Evolutionary conservation across 2,113 vertebrate species (phyloP), one percentile per base, ranked within the genome.

Genomic region (Peromyscus leucopus): DNA sequence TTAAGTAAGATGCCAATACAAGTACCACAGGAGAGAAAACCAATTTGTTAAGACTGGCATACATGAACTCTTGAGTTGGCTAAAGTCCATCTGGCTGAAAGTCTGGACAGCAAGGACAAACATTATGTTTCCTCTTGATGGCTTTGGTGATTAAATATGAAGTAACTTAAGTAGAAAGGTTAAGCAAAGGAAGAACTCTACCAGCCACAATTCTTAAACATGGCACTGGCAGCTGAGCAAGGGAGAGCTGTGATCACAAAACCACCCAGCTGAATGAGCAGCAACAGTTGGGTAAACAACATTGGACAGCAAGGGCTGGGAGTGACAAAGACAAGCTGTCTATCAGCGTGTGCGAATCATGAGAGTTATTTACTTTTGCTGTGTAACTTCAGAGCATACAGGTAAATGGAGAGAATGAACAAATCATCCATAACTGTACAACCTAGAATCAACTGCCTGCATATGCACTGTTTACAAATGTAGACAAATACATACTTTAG

Each of bases 401-500:
- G 5, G 55, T 48, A 94, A 90, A 72, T 78, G 39, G 75, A 93
- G 7, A 78, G 8, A 9, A 74, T 65, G 82, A 94, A 95, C 95
- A 95, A 96, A 96, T 46, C 15, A 71, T 9, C 15, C 13, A 67
- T 67, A 89, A 92, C 59, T 97, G 26, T 61, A 69, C 6, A 83
- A 94, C 46, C 78, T 89, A 89, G 33, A 93, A 79, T 79, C 61
- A 97, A 95, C 63, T 79, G 93, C 69, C 16, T 92, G 15, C 61
- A 76, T 71, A 96, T 16, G 10, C 57, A 96, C 67, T 96, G 22
- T 90, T 94, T 72, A 91, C 65, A 89, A 96, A 95, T 78, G 11
- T 55, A 55, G 55, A 91, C 8, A 75, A 22, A 94, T 95, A 84
- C 7, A 55, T 19, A 89, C 42, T 69, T 95, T 76, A 88, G 21